phyloP scores from a whole-genome alignment of 2,888 invertebrate genomes.

The Coelopa pilipes region DNA sequence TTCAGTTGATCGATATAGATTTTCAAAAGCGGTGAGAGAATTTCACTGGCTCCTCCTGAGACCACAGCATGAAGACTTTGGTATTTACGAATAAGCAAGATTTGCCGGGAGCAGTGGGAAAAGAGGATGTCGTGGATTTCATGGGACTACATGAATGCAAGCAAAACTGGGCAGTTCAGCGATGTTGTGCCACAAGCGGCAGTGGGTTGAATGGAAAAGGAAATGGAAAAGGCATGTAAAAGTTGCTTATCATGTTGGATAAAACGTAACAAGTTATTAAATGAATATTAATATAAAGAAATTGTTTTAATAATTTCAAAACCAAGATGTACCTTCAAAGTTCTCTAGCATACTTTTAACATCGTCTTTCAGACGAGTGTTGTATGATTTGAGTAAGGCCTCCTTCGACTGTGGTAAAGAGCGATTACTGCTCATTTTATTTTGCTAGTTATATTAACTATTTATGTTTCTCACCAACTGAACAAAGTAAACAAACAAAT shows the following conservation, averaged over 20 bases:
- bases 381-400: conserved; percentile 93
- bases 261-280: conserved; percentile 17
- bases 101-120: conserved; percentile 47
- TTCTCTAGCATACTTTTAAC: conserved; percentile 98
- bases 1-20: conserved; percentile 48
- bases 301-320: not conserved
- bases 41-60: conserved; percentile 48
- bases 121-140: conserved; percentile 45
- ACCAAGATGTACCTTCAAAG: conserved; percentile 78
- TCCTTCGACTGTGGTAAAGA: conserved; percentile 92
- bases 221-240: conserved; percentile 37
- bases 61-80: conserved; percentile 48
- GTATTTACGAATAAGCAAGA: conserved; percentile 56
- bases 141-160: conserved; percentile 41
- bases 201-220: conserved; percentile 44
- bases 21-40: conserved; percentile 48
- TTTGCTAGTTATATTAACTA: not conserved
- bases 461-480: not conserved
- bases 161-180: conserved; percentile 49
- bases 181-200: conserved; percentile 48
- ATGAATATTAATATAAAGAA: conserved; percentile 11
- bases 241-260: conserved; percentile 44
- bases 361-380: conserved; percentile 93
- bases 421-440: conserved; percentile 62
- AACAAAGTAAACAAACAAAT: no score